Evolutionary conservation across 2,888 invertebrate genomes (phyloP).

Genomic region (Ferrisia virgata): DNA sequence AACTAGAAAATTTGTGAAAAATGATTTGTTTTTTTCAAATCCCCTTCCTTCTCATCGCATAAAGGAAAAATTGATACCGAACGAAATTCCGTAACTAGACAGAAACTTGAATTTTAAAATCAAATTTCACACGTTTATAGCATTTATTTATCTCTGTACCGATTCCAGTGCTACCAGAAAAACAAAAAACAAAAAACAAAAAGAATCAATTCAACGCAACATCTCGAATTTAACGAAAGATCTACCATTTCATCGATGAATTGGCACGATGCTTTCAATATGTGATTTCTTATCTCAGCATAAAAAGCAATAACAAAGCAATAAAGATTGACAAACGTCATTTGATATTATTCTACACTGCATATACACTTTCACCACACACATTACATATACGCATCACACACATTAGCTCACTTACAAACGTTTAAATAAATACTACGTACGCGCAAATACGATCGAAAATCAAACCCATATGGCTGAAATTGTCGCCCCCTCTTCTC

Average conservation of each 20-base stretch:
- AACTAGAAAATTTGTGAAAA: no score
- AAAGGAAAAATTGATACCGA: no score
- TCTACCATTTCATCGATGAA: neutral
- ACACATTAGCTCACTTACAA: neutral
- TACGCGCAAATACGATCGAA: neutral
- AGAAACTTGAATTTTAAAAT: no score
- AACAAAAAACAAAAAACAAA: neutral
- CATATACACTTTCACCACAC: neutral
- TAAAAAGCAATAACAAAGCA: neutral
- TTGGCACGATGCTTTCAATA: neutral
- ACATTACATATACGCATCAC: neutral
- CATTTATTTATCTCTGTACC: no score
- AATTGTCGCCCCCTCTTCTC: neutral
- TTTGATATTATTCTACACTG: neutral
- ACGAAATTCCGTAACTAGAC: no score
- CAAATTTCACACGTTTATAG: no score
- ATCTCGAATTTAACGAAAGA: neutral
- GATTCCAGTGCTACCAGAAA: no score
- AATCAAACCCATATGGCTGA: neutral
- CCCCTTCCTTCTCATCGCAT: no score
- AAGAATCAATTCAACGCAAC: neutral
- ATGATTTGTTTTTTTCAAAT: no score
- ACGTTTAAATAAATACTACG: neutral
- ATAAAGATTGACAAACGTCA: neutral
- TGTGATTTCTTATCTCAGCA: neutral